phyloP scores from a whole-genome alignment of 2,888 invertebrate genomes.

The Scaptomyza caliginosa region DNA sequence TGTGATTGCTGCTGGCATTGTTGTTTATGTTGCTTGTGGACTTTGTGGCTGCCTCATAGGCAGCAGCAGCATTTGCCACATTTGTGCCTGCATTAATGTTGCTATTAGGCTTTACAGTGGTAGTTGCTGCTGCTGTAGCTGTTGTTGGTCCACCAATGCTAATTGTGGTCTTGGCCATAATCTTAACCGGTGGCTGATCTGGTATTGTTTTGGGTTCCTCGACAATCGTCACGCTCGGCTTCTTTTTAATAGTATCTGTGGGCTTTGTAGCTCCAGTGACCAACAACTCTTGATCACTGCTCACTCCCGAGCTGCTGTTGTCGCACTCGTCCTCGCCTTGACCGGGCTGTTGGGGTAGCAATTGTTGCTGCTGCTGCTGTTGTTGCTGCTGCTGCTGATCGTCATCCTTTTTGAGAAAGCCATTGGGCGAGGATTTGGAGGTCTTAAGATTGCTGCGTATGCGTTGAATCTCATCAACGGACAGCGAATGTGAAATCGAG shows the following conservation, averaged over 20 bases:
- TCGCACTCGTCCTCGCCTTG: slow-evolving; percentile 89
- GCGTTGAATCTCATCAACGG: slow-evolving; percentile 95
- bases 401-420: slow-evolving; percentile 87
- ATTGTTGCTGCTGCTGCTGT: slow-evolving; percentile 25
- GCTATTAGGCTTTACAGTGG: slow-evolving; percentile 17
- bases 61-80: slow-evolving; percentile 72
- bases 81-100: slow-evolving; percentile 42
- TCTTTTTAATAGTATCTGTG: slow-evolving; percentile 83
- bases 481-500: slow-evolving; percentile 93
- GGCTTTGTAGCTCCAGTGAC: slow-evolving; percentile 84
- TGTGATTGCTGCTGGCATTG: slow-evolving; percentile 42
- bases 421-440: slow-evolving; percentile 94
- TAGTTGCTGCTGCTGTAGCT: slow-evolving; percentile 14
- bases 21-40: slow-evolving; percentile 46
- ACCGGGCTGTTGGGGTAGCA: slow-evolving; percentile 32
- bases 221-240: slow-evolving; percentile 81
- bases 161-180: slow-evolving; percentile 69
- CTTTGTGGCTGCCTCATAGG: slow-evolving; percentile 65
- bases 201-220: slow-evolving; percentile 79
- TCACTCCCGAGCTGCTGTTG: slow-evolving; percentile 94
- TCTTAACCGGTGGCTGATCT: slow-evolving; percentile 60
- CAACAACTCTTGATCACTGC: slow-evolving; percentile 91
- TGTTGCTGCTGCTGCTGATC: slow-evolving; percentile 44
- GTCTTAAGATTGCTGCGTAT: slow-evolving; percentile 93
- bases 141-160: slow-evolving; percentile 56